These are phyloP conservation scores for Pseudococcus longispinus DNA, from an alignment of 2,888 invertebrate genomes.

Conservation along the genomic window DNA sequence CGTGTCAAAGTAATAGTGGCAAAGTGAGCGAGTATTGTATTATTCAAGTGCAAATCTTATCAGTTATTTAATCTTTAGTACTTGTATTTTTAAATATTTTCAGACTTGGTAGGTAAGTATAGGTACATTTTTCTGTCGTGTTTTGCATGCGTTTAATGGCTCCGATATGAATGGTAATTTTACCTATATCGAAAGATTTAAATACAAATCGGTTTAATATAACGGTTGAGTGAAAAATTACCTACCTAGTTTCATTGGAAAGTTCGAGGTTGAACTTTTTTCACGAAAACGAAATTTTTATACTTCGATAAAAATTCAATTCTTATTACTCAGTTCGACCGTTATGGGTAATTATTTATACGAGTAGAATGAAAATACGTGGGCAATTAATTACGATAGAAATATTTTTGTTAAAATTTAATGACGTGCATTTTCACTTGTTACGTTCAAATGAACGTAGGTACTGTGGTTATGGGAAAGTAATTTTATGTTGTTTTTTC, in stretches of 20 bases:
- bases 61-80: conserved; percentile 6
- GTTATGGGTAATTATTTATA: not conserved
- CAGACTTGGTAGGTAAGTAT: not conserved
- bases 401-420: conserved; percentile 26
- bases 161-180: not conserved
- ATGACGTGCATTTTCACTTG: conserved; percentile 18
- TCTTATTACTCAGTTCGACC: not conserved
- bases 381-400: not conserved
- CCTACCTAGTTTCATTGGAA: not conserved
- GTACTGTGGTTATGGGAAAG: conserved; percentile 18
- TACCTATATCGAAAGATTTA: not conserved
- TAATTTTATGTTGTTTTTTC: conserved; percentile 28
- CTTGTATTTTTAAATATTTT: not conserved
- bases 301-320: not conserved
- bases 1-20: not conserved
- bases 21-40: not conserved
- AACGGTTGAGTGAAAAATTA: not conserved
- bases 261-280: not conserved
- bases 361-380: not conserved
- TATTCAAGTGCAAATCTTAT: not conserved
- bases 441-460: conserved; percentile 7
- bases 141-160: not conserved
- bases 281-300: not conserved
- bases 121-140: not conserved
- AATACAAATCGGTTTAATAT: not conserved